Conservation (phyloP, 2,888 invertebrate species). For the Colostygia pectinataria region DNA sequence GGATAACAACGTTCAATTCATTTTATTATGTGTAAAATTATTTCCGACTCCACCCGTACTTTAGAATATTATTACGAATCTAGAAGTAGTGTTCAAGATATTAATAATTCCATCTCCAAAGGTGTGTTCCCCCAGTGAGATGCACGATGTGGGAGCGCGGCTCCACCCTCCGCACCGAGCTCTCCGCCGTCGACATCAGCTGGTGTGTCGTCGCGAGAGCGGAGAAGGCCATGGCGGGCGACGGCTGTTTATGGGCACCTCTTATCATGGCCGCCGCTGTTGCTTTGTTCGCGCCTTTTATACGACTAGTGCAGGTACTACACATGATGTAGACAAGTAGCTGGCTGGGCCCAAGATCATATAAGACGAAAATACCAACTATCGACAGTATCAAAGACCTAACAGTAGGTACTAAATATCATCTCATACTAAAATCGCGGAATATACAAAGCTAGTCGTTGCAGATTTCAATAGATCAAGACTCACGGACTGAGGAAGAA, state of each 20-base stretch:
- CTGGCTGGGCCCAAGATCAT: no score
- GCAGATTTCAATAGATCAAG: slow-evolving; percentile 69
- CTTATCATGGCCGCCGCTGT: slow-evolving; percentile 65
- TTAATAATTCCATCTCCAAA: slow-evolving; percentile 24
- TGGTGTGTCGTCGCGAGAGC: slow-evolving; percentile 96
- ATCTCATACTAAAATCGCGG: no score
- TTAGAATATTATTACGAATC: no score
- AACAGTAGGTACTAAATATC: no score
- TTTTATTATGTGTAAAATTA: no score
- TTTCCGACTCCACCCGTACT: no score
- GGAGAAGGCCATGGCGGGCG: slow-evolving; percentile 82
- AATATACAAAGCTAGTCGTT: not conserved
- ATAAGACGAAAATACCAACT: no score
- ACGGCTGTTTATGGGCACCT: slow-evolving; percentile 66
- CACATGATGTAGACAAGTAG: not conserved
- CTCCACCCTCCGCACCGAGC: slow-evolving; percentile 95
- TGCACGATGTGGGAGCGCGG: slow-evolving; percentile 97
- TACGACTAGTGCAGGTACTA: slow-evolving; percentile 65
- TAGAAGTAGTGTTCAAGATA: not conserved
- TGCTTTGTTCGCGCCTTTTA: slow-evolving; percentile 60
- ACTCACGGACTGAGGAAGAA: slow-evolving; percentile 68
- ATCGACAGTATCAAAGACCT: no score
- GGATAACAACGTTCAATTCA: no score
- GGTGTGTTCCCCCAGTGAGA: slow-evolving; percentile 85
- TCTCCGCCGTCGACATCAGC: slow-evolving; percentile 97